A percentile compares a stretch with the other conserved stretches of the same genome.
These are phyloP conservation scores for Frankliniella fusca DNA, from an alignment of 2,888 invertebrate genomes.

Conservation along the genomic window DNA sequence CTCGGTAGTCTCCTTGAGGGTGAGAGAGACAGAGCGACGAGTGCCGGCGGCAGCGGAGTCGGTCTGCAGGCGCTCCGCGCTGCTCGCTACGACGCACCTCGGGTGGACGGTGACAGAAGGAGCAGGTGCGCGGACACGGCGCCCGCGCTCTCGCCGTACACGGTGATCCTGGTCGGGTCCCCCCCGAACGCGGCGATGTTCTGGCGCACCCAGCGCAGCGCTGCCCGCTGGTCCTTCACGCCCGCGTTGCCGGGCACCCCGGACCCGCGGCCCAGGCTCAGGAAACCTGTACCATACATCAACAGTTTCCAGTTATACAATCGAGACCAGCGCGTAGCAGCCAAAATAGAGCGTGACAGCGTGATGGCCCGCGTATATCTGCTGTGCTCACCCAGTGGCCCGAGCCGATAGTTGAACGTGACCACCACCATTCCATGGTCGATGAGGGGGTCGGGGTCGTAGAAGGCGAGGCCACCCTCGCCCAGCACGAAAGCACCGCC, in stretches of 20 bases:
- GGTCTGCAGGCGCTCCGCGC: no score
- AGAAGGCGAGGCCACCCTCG: neutral
- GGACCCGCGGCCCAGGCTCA: neutral
- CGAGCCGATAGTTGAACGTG: constrained; percentile 16
- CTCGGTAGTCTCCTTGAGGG: no score
- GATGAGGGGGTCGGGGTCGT: neutral
- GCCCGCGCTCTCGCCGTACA: neutral
- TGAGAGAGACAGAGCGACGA: no score
- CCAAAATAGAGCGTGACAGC: no score
- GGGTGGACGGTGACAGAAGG: neutral
- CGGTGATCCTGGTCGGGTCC: neutral
- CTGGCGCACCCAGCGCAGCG: neutral
- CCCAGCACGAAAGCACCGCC: neutral
- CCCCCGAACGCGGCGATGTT: constrained; percentile 14
- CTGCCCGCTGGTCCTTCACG: neutral
- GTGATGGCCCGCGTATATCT: neutral
- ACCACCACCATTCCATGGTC: neutral
- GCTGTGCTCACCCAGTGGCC: neutral
- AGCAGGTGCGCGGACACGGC: neutral
- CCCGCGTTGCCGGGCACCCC: neutral
- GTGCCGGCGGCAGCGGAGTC: no score
- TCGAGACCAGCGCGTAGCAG: no score
- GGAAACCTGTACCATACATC: neutral
- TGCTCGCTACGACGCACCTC: neutral
- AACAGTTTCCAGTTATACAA: no score